These are phyloP conservation scores for Craterocephalus amniculus DNA, from an alignment of 2,797 vertebrate genomes.

Conservation along the genomic window DNA sequence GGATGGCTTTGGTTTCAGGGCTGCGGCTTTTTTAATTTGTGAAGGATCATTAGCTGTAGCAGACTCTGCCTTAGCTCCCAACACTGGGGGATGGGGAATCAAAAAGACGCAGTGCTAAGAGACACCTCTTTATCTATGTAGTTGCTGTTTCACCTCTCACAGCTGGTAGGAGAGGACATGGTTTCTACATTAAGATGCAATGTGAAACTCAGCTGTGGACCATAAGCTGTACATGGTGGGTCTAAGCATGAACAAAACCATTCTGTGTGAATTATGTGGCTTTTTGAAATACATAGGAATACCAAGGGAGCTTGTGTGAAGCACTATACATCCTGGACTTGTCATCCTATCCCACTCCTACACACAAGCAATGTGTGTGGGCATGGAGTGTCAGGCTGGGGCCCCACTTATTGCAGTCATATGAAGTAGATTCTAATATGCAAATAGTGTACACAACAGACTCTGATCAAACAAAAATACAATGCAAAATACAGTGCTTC, in stretches of 20 bases:
- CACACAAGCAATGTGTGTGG: slow-evolving; percentile 68
- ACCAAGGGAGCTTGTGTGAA: slow-evolving; percentile 55
- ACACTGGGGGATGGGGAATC: slow-evolving; percentile 49
- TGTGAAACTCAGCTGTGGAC: slow-evolving; percentile 22
- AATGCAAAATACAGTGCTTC: slow-evolving; percentile 2
- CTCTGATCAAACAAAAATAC: slow-evolving; percentile 33
- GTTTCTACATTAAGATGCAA: slow-evolving; percentile 44
- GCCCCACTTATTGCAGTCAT: slow-evolving; percentile 69
- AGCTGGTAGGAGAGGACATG: slow-evolving; percentile 38
- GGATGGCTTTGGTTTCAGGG: slow-evolving; percentile 69
- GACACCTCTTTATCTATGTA: slow-evolving; percentile 61
- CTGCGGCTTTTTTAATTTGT: slow-evolving; percentile 80
- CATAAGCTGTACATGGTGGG: slow-evolving; percentile 14
- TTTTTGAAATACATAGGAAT: slow-evolving; percentile 61
- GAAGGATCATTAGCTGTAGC: slow-evolving; percentile 76
- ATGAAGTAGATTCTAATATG: slow-evolving; percentile 68
- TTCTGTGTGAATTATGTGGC: slow-evolving; percentile 48
- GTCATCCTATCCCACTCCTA: slow-evolving; percentile 72
- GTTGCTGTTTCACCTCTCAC: slow-evolving; percentile 44
- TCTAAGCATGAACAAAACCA: slow-evolving; percentile 31
- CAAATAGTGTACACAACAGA: slow-evolving; percentile 56
- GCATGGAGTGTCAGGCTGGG: slow-evolving; percentile 63
- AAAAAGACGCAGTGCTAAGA: slow-evolving; percentile 54
- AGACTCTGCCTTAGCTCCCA: slow-evolving; percentile 59
- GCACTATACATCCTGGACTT: slow-evolving; percentile 59